A percentile compares a stretch with the other conserved stretches of the same genome.
These are phyloP conservation scores for Hippocampus abdominalis DNA, from an alignment of 2,113 vertebrate genomes.

Conservation along the genomic window DNA sequence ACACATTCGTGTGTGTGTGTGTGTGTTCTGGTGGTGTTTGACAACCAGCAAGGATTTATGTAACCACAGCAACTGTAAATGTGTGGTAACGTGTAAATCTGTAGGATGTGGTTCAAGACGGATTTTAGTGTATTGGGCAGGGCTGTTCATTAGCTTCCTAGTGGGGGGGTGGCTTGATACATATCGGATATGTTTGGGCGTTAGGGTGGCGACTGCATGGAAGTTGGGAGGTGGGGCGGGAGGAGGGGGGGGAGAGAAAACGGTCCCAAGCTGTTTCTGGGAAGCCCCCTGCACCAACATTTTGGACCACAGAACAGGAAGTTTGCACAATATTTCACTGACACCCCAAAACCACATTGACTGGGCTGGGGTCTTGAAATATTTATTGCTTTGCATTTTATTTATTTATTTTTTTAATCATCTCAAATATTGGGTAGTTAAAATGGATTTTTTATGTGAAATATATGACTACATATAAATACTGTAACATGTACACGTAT, in stretches of 20 bases:
- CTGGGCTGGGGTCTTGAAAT: background rate
- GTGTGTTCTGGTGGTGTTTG: background rate
- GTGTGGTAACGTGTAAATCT: slow-evolving; percentile 46
- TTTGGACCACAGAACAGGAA: slow-evolving; percentile 64
- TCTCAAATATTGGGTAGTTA: too few species aligned
- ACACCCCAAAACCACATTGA: slow-evolving; percentile 31
- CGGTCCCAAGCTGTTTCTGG: slow-evolving; percentile 46
- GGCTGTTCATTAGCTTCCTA: slow-evolving; percentile 4
- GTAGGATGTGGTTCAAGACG: slow-evolving; percentile 51
- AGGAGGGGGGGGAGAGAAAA: slow-evolving; percentile 32
- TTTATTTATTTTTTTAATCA: too few species aligned
- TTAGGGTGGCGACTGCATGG: slow-evolving; percentile 40
- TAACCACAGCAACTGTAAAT: slow-evolving; percentile 30
- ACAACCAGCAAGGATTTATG: slow-evolving; percentile 31
- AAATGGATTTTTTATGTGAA: too few species aligned
- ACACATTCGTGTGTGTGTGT: slow-evolving; percentile 1
- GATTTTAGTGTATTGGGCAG: slow-evolving; percentile 13
- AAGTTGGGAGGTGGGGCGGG: slow-evolving; percentile 19
- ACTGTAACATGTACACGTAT: too few species aligned
- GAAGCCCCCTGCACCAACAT: slow-evolving; percentile 43
- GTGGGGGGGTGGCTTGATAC: background rate
- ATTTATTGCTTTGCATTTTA: too few species aligned
- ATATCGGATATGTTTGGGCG: slow-evolving; percentile 9
- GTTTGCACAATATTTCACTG: slow-evolving; percentile 63
- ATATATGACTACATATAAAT: too few species aligned